phyloP scores from a whole-genome alignment of 2,113 vertebrate species.

The Hippocampus abdominalis region DNA sequence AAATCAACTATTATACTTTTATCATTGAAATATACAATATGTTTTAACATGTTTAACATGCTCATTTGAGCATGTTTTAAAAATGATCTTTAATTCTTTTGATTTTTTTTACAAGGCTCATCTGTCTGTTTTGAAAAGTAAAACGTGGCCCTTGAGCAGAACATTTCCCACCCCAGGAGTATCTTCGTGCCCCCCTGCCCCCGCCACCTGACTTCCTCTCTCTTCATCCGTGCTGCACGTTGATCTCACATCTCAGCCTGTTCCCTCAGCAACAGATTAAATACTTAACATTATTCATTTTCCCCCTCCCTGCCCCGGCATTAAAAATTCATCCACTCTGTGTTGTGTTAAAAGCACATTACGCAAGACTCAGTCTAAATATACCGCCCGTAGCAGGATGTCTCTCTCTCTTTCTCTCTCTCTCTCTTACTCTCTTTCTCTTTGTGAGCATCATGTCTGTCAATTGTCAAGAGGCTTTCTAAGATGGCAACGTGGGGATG shows the following conservation, averaged over 20 bases:
- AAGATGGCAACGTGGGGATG: slow-evolving; percentile 39
- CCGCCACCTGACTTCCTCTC: slow-evolving; percentile 19
- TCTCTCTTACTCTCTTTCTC: slow-evolving; percentile 22
- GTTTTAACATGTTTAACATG: no score
- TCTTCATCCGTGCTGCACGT: slow-evolving; percentile 45
- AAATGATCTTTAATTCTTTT: no score
- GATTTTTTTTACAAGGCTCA: not conserved
- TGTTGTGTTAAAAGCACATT: slow-evolving; percentile 74
- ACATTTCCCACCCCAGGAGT: not conserved
- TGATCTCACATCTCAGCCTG: slow-evolving; percentile 53
- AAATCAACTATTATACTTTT: no score
- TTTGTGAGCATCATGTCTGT: slow-evolving; percentile 35
- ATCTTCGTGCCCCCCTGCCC: not conserved
- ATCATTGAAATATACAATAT: no score
- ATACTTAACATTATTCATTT: slow-evolving; percentile 67
- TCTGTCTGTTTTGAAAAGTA: not conserved
- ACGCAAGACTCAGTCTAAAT: slow-evolving; percentile 68
- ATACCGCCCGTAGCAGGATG: slow-evolving; percentile 51
- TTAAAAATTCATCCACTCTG: slow-evolving; percentile 72
- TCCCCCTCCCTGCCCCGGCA: slow-evolving; percentile 35
- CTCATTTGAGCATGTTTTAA: no score
- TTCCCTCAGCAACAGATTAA: slow-evolving; percentile 67
- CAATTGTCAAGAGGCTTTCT: slow-evolving; percentile 41
- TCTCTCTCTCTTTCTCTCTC: slow-evolving; percentile 41
- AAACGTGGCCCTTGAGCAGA: not conserved